A percentile compares a stretch with the other conserved stretches of the same genome.
Evolutionary conservation across 2,797 vertebrate species (phyloP).

Genomic region (Phoxinus dragarum): DNA sequence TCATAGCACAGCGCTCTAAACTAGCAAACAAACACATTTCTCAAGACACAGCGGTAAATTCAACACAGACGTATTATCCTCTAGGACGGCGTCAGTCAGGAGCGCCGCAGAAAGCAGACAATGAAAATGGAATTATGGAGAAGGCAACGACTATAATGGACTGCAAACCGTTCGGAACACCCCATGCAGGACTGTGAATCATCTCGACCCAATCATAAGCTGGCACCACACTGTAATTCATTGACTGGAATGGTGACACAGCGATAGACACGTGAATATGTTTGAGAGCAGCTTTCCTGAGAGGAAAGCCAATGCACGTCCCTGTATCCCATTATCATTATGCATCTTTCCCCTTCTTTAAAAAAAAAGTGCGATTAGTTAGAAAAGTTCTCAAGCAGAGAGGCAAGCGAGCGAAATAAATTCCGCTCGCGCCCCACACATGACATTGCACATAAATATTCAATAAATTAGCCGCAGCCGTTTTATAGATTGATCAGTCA

Average conservation of each 20-base stretch:
- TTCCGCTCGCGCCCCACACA: conserved; percentile 88
- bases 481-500: conserved; percentile 99
- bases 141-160: conserved; percentile 58
- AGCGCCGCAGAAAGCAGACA: conserved; percentile 67
- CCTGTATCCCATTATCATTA: conserved; percentile 58
- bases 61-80: conserved; percentile 64
- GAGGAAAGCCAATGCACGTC: conserved; percentile 29
- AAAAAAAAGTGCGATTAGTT: conserved; percentile 72
- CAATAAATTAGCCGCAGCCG: conserved; percentile 96
- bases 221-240: conserved; percentile 60
- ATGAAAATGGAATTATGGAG: conserved; percentile 66
- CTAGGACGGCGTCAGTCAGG: conserved; percentile 63
- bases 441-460: conserved; percentile 99
- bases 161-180: conserved; percentile 54
- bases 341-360: conserved; percentile 54
- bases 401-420: conserved; percentile 86
- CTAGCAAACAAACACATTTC: conserved; percentile 71
- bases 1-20: conserved; percentile 70
- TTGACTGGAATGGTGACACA: conserved; percentile 52
- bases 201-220: conserved; percentile 56
- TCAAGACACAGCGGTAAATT: conserved; percentile 63
- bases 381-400: conserved; percentile 84
- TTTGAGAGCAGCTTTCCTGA: conserved; percentile 53
- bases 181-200: conserved; percentile 59
- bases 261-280: conserved; percentile 57